Conservation (phyloP, 2,888 invertebrate species). For the Elegia similella region DNA sequence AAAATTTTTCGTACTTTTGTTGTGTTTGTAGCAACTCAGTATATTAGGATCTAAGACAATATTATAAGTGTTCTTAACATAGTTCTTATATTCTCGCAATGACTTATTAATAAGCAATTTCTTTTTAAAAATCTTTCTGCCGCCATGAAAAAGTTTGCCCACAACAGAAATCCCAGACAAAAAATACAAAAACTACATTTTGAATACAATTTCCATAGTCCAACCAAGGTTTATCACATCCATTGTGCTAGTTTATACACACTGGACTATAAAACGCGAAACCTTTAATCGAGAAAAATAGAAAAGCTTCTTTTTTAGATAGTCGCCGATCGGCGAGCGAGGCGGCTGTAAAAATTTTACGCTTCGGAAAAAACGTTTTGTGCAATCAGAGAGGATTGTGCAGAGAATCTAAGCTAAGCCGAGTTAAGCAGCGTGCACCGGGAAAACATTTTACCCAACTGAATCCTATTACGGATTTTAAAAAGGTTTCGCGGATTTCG, state of each 20-base stretch:
- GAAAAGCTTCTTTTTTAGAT: conserved; percentile 23
- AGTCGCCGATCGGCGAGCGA: conserved; percentile 32
- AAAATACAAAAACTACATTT: background rate
- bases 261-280: conserved; percentile 24
- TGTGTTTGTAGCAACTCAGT: too few relatives aligned
- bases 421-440: conserved; percentile 48
- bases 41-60: too few relatives aligned
- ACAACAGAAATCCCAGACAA: background rate
- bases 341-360: conserved; percentile 59
- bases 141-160: background rate
- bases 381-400: conserved; percentile 73
- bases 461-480: conserved; percentile 54
- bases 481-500: conserved; percentile 33
- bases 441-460: conserved; percentile 45
- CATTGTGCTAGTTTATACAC: background rate
- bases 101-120: too few relatives aligned
- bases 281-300: conserved; percentile 25
- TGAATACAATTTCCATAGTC: background rate
- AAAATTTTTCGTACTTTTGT: too few relatives aligned
- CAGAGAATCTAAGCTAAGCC: conserved; percentile 59
- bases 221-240: background rate
- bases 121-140: too few relatives aligned
- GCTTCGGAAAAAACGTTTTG: conserved; percentile 58
- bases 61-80: too few relatives aligned
- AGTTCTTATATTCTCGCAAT: too few relatives aligned